Evolutionary conservation across 1,140 invertebrate genomes (phyloP), one percentile per base, ranked within the genome.

Genomic region (Melanaphis sacchari): DNA sequence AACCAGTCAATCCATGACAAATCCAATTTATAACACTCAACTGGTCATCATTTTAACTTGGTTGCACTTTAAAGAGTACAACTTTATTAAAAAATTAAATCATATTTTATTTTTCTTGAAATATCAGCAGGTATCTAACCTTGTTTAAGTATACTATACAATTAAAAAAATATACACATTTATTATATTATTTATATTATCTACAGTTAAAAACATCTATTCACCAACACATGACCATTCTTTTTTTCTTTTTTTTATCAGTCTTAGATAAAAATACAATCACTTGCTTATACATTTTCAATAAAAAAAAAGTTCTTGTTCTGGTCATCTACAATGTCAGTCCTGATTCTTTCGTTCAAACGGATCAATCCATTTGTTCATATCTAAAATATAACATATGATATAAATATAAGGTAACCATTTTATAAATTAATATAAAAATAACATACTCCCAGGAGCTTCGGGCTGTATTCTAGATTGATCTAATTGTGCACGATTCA

Each of bases 341-440:
- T 90, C 36, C 21, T 89, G 7, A 21, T 41, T 95, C 94, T 96
- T 96, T 89, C 96, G 95, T 76, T 95, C 96, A 95, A 97, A 97
- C 87, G 97, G 97, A 96, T 97, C 96, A 84, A 96, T 95, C 97
- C 97, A 97, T 36, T 97, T 96, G 95, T 97, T 97, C 97, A 97
- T 97, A 95, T 96, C 96, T 97, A 95, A 94, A 96, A 96, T 43
- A 66, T 43, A 90, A 66, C 18, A 89, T 52, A 43, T 38, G 31
- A n/a, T 38, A 87, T 24, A 49, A 38, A n/a, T 38, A 87, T 24
- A 49, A 38, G 22, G 7, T 41, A 43, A 85, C 11, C 18, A 52
- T 88, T n/a, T 54, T 89, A 89, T 54, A 40, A 90, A 40, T 59
- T 41, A 59, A 94, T 93, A 91, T 24, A 92, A 31, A 49, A 40